phyloP scores from a whole-genome alignment of 2,113 vertebrate genomes.

The Apodemus sylvaticus region DNA sequence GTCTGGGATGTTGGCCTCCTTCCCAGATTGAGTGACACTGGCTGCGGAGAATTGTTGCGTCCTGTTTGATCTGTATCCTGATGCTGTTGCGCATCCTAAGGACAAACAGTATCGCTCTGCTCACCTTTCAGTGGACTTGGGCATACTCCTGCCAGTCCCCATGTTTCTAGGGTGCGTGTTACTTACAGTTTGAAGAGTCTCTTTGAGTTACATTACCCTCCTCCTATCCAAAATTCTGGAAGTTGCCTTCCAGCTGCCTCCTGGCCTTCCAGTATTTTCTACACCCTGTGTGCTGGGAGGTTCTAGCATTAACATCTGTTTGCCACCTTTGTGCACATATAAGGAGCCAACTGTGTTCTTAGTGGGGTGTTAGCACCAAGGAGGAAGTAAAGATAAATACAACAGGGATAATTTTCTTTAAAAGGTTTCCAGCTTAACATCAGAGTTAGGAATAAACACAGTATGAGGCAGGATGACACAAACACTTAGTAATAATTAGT shows the following conservation, averaged over 20 bases:
- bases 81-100: background rate
- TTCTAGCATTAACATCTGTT: background rate
- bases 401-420: background rate
- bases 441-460: background rate
- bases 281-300: background rate
- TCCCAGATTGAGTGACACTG: background rate
- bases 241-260: background rate
- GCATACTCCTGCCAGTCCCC: background rate
- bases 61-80: background rate
- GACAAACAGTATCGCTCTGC: background rate
- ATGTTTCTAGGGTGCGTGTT: background rate
- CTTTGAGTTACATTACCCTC: background rate
- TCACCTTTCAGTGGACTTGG: background rate
- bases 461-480: background rate
- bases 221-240: background rate
- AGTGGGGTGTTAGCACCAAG: background rate
- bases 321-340: background rate
- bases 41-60: background rate
- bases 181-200: background rate
- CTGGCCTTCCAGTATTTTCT: background rate
- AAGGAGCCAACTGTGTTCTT: background rate
- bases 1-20: background rate
- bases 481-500: background rate
- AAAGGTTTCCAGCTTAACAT: background rate
- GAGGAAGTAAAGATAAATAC: background rate